Percentiles rank a stretch among this genome's conserved stretches.
phyloP scores from a whole-genome alignment of 2,888 invertebrate genomes.

The Habroteleia sp. region DNA sequence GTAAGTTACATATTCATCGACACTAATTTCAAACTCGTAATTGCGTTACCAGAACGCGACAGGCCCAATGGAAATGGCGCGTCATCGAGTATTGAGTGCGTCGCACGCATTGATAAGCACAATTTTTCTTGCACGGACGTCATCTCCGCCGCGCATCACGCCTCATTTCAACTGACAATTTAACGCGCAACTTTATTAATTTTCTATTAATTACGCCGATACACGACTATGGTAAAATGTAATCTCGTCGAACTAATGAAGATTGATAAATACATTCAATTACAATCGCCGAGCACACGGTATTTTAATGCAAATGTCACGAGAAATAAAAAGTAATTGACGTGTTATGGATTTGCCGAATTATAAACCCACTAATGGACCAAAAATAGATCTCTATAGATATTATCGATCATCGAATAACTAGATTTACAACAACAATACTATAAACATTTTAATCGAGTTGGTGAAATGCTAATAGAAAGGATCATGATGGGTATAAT shows the following conservation, averaged over 20 bases:
- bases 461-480: too few species aligned
- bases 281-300: conserved; percentile 6
- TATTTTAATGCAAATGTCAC: conserved; percentile 19
- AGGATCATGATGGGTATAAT: too few species aligned
- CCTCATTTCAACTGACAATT: conserved; percentile 23
- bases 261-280: conserved; percentile 31
- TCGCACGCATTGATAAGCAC: conserved; percentile 13
- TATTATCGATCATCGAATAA: too few species aligned
- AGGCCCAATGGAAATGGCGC: conserved; percentile 25
- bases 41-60: conserved; percentile 40
- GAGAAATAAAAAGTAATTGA: conserved; percentile 9
- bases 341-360: neutral
- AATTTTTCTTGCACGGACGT: conserved; percentile 25
- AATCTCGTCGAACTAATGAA: conserved; percentile 8
- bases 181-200: conserved; percentile 22
- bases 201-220: conserved; percentile 29
- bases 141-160: conserved; percentile 28
- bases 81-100: conserved; percentile 15
- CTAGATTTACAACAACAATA: too few species aligned
- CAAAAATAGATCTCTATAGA: neutral
- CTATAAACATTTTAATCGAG: too few species aligned
- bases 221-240: neutral
- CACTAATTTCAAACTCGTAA: conserved; percentile 42
- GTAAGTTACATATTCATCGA: conserved; percentile 51
- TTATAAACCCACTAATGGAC: neutral